A percentile compares a stretch with the other conserved stretches of the same genome.
Conservation (phyloP, 2,113 vertebrate genomes). For the Cairina moschata region DNA sequence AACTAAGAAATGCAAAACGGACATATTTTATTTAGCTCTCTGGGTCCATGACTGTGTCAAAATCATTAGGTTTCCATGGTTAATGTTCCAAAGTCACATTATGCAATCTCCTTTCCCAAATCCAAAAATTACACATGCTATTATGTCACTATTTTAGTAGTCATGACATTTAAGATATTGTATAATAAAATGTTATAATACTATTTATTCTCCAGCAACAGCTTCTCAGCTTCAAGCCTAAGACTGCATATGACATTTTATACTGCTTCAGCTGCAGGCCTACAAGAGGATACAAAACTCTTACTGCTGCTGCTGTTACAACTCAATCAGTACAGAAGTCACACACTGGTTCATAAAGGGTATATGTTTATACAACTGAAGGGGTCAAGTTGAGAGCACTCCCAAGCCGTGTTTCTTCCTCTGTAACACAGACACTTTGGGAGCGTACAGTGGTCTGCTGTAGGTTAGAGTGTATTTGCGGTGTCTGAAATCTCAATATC, state of each 20-base stretch:
- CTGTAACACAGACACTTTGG: background rate
- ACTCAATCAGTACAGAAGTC: background rate
- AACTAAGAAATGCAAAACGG: background rate
- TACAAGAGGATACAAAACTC: background rate
- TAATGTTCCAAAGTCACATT: background rate
- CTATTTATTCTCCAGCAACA: background rate
- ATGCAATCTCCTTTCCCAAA: background rate
- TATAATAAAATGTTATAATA: background rate
- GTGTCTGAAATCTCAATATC: background rate
- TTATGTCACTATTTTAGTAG: background rate
- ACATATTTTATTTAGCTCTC: background rate
- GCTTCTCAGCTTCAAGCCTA: background rate
- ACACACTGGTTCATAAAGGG: background rate
- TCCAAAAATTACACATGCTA: background rate
- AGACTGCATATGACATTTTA: background rate
- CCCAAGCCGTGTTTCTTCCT: background rate
- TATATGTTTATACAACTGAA: background rate
- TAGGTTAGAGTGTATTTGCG: background rate
- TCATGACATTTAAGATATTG: background rate
- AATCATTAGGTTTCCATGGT: background rate
- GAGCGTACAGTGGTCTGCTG: background rate
- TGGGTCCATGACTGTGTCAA: background rate
- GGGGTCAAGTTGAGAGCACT: background rate
- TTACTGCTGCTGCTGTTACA: background rate
- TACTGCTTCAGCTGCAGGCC: background rate